Conservation (phyloP, 2,113 vertebrate genomes). For the Myiopsitta monachus region DNA sequence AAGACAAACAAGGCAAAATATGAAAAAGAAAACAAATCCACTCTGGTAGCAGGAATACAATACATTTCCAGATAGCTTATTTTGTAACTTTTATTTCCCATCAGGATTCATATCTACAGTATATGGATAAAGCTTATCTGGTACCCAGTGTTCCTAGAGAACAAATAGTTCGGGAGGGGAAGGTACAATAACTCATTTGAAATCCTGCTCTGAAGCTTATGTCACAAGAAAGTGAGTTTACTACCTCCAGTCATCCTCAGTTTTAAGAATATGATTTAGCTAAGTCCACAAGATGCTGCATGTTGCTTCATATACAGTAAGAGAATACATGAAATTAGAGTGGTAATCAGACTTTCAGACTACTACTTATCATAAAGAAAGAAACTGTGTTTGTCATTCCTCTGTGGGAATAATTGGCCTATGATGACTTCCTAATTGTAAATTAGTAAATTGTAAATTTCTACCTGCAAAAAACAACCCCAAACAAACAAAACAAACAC, state of each 20-base stretch:
- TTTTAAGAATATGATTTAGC: rapidly evolving
- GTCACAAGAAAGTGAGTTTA: background rate
- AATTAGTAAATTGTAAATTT: too few relatives aligned
- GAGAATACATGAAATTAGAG: background rate
- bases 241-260: background rate
- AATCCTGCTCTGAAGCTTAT: background rate
- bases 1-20: background rate
- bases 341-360: background rate
- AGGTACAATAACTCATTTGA: background rate
- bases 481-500: background rate
- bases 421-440: background rate
- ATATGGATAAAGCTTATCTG: background rate
- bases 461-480: background rate
- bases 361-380: background rate
- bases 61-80: background rate
- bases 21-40: background rate
- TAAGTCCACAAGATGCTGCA: background rate
- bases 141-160: background rate
- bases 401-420: background rate
- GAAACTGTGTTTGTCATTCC: background rate
- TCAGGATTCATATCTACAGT: background rate
- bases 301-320: background rate
- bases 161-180: background rate
- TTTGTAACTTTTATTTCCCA: background rate
- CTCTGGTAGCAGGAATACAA: background rate